phyloP scores from a whole-genome alignment of 2,113 vertebrate genomes.

The Melanerpes formicivorus region DNA sequence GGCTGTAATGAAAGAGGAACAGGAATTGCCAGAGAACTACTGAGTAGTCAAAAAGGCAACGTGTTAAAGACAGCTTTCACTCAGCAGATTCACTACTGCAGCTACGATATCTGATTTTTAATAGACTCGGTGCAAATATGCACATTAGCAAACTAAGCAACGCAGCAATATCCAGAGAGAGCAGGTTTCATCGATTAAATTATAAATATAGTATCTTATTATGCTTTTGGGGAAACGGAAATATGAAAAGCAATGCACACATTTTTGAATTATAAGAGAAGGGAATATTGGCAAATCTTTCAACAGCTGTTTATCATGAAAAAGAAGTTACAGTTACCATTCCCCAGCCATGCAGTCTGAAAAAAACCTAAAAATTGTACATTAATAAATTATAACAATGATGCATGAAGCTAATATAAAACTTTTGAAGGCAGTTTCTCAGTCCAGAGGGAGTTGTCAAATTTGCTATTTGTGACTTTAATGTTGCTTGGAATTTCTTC shows the following conservation, averaged over 20 bases:
- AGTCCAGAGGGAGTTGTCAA: constrained; percentile 50
- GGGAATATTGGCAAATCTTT: constrained; percentile 57
- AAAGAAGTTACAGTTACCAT: constrained; percentile 66
- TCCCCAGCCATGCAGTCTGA: constrained; percentile 35
- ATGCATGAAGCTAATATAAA: constrained; percentile 70
- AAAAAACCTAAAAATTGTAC: constrained; percentile 55
- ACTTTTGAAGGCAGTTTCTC: constrained; percentile 57
- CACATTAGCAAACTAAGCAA: constrained; percentile 64
- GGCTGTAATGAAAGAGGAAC: constrained; percentile 68
- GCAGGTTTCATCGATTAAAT: constrained; percentile 36
- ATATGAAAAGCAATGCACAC: constrained; percentile 39
- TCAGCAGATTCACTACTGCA: background rate
- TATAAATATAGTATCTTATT: constrained; percentile 50
- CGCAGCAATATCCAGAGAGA: constrained; percentile 26
- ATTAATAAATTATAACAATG: constrained; percentile 73
- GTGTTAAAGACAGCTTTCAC: background rate
- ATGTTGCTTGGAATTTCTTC: constrained; percentile 65
- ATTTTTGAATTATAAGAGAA: constrained; percentile 61
- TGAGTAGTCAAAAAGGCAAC: constrained; percentile 57
- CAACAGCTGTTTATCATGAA: constrained; percentile 69
- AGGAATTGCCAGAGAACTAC: constrained; percentile 66
- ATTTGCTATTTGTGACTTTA: constrained; percentile 63
- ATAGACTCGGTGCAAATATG: constrained; percentile 50
- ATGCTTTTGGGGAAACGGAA: constrained; percentile 47
- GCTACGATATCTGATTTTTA: constrained; percentile 23